phyloP scores from a whole-genome alignment of 2,888 invertebrate species.

The Zhuqinia jingwanae region DNA sequence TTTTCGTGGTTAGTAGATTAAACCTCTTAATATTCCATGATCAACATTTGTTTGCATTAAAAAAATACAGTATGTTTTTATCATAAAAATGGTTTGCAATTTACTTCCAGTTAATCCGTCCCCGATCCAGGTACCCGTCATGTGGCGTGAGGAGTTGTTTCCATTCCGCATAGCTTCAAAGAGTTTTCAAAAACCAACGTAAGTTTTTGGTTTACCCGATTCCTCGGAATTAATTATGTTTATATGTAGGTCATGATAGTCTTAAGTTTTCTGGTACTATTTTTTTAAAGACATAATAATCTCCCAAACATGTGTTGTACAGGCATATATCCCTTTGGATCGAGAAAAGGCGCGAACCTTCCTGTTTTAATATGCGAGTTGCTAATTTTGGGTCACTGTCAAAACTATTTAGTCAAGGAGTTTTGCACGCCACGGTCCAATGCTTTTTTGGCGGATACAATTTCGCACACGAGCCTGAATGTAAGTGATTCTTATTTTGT shows the following conservation, averaged over 20 bases:
- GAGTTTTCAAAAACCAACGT: not conserved
- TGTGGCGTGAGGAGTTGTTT: not conserved
- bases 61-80: too few species aligned
- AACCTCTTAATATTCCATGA: too few species aligned
- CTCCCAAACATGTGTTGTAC: too few species aligned
- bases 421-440: not conserved
- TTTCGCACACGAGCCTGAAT: not conserved
- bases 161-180: not conserved
- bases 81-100: too few species aligned
- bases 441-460: not conserved
- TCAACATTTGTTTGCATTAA: too few species aligned
- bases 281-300: not conserved
- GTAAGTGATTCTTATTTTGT: too few species aligned
- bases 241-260: too few species aligned
- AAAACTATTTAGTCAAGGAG: not conserved
- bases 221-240: not conserved
- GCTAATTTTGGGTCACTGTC: not conserved
- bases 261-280: too few species aligned
- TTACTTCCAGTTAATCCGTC: too few species aligned
- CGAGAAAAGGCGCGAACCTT: not conserved
- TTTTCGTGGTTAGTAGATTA: too few species aligned
- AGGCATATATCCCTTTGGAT: not conserved
- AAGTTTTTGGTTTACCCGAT: too few species aligned
- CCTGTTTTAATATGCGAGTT: not conserved
- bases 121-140: not conserved